These are phyloP conservation scores for Calyptomena viridis DNA, from an alignment of 2,113 vertebrate genomes.

Conservation along the genomic window DNA sequence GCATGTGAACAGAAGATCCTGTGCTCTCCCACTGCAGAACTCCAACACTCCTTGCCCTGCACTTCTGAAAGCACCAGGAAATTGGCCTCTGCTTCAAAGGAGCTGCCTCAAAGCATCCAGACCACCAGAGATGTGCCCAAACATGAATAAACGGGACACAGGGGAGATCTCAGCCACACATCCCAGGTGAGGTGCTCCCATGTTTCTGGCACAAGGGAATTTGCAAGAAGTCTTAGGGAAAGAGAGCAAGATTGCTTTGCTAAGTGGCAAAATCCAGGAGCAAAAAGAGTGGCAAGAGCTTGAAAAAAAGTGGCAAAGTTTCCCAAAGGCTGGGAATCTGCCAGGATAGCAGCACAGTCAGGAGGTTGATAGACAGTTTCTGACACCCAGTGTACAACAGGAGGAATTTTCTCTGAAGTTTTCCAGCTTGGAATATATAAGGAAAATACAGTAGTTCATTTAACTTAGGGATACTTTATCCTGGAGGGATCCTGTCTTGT, in stretches of 20 bases:
- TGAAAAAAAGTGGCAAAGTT: neutral
- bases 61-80: neutral
- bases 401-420: neutral
- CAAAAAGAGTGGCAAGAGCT: neutral
- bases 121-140: neutral
- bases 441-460: neutral
- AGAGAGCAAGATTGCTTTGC: neutral
- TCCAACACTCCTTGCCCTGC: neutral
- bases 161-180: neutral
- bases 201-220: neutral
- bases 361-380: neutral
- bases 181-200: neutral
- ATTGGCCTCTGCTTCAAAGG: constrained; percentile 1
- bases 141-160: neutral
- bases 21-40: neutral
- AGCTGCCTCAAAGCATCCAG: neutral
- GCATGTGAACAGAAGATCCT: accelerated
- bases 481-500: neutral
- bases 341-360: neutral
- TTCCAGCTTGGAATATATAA: neutral
- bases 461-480: neutral
- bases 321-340: neutral
- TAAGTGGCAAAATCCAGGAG: neutral
- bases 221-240: neutral
- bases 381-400: neutral